Evolutionary conservation across 2,113 vertebrate species (phyloP).

Genomic region (Piaya cayana): DNA sequence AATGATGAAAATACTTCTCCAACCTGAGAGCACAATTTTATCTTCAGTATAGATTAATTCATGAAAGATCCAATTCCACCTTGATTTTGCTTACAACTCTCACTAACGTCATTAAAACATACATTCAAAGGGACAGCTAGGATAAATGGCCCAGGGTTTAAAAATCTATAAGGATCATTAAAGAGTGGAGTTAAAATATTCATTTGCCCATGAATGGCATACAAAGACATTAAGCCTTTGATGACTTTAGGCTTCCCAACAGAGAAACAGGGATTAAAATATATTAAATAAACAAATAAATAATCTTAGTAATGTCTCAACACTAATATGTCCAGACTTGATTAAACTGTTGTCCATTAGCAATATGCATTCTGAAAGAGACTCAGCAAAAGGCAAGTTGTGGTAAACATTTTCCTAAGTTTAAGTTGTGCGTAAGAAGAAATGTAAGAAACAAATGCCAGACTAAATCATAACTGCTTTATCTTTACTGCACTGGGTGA

Average conservation of each 20-base stretch:
- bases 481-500: background rate
- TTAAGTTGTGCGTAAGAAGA: background rate
- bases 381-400: rapidly evolving
- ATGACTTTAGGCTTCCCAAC: background rate
- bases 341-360: background rate
- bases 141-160: constrained; percentile 1
- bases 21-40: background rate
- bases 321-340: background rate
- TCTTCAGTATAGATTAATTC: background rate
- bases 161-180: constrained; percentile 49
- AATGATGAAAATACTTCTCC: background rate
- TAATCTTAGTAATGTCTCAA: background rate
- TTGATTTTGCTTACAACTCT: background rate
- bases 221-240: constrained; percentile 6
- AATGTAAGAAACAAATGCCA: background rate
- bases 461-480: background rate
- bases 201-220: background rate
- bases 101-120: background rate
- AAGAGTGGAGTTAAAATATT: constrained; percentile 24
- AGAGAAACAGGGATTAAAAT: constrained; percentile 24
- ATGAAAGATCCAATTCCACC: background rate
- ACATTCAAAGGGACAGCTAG: background rate
- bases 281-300: constrained; percentile 33
- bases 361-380: background rate
- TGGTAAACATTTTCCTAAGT: background rate